A percentile compares a stretch with the other conserved stretches of the same genome.
phyloP scores from a whole-genome alignment of 2,888 invertebrate genomes.

The Andrena camellia region DNA sequence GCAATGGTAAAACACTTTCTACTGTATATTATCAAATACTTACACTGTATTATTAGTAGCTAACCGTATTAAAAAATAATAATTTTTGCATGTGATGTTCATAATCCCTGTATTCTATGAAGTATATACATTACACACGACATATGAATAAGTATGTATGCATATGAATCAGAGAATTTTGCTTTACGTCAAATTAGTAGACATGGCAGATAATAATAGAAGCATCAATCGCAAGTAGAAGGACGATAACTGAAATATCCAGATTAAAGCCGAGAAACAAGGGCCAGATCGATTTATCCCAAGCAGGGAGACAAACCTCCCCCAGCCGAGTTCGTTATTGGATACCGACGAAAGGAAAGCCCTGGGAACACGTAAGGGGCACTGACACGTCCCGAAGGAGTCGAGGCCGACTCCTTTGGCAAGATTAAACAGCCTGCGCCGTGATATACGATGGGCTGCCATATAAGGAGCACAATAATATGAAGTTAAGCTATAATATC shows the following conservation, averaged over 20 bases:
- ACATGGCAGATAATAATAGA: too few species aligned
- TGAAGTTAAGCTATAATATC: conserved; percentile 77
- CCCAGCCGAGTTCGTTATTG: conserved; percentile 29
- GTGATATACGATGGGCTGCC: conserved; percentile 75
- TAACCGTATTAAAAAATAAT: too few species aligned
- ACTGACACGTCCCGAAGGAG: conserved; percentile 61
- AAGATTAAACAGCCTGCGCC: conserved; percentile 71
- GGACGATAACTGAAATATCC: conserved; percentile 1
- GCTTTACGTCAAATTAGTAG: too few species aligned
- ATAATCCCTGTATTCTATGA: too few species aligned
- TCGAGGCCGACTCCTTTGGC: conserved; percentile 63
- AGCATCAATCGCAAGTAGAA: too few species aligned
- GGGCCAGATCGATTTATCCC: neutral
- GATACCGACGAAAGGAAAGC: conserved; percentile 28
- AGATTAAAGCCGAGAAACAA: neutral
- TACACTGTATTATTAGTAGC: too few species aligned
- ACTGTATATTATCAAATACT: too few species aligned
- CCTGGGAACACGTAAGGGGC: conserved; percentile 50
- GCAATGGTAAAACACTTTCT: too few species aligned
- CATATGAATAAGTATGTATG: too few species aligned
- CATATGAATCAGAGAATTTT: too few species aligned
- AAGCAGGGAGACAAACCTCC: neutral
- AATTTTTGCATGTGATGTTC: too few species aligned
- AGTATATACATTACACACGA: too few species aligned
- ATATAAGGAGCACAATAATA: conserved; percentile 78